phyloP scores from a whole-genome alignment of 2,797 vertebrate species.

The Agapornis canus region DNA sequence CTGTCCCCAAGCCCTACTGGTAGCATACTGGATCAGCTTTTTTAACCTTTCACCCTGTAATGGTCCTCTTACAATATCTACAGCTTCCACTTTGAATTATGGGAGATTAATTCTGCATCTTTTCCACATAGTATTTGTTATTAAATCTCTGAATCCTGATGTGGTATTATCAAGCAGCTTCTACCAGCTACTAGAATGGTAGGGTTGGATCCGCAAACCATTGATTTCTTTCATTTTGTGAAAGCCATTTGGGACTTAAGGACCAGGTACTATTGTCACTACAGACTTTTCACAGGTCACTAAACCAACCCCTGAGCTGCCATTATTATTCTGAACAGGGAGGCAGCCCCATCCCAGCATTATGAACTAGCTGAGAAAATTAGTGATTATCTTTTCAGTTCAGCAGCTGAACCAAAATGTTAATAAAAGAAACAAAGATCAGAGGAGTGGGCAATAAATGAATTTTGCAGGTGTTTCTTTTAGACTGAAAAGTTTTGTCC shows the following conservation, averaged over 20 bases:
- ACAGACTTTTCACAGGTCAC: not conserved
- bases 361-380: not conserved
- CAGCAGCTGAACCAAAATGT: not conserved
- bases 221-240: not conserved
- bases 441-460: not conserved
- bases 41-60: not conserved
- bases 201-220: not conserved
- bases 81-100: not conserved
- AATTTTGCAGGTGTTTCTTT: not conserved
- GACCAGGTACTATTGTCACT: not conserved
- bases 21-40: not conserved
- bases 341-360: not conserved
- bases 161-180: not conserved
- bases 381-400: not conserved
- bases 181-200: not conserved
- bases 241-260: not conserved
- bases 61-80: not conserved
- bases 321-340: not conserved
- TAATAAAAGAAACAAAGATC: not conserved
- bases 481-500: not conserved
- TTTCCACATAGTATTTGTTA: not conserved
- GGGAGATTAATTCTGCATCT: not conserved
- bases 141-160: not conserved
- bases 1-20: not conserved
- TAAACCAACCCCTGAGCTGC: not conserved